phyloP scores from a whole-genome alignment of 1,140 invertebrate genomes.

The Pinna nobilis region DNA sequence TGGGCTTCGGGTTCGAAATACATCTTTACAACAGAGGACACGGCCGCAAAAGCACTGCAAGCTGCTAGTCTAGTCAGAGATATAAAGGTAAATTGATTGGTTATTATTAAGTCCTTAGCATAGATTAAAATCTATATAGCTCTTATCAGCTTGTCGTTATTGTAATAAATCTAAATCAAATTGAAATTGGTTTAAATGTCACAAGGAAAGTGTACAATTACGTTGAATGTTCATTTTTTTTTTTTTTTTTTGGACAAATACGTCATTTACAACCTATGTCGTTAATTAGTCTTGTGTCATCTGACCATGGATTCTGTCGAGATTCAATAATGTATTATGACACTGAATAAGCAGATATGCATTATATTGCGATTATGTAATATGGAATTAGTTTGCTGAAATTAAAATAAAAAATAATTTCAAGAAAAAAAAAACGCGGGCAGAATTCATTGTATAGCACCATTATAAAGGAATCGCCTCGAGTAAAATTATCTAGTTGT shows the following conservation, averaged over 20 bases:
- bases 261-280: background rate
- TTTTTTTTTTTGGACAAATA: too few species aligned
- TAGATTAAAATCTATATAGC: background rate
- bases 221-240: background rate
- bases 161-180: background rate
- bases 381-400: background rate
- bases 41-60: constrained; percentile 23
- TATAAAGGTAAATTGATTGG: background rate
- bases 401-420: background rate
- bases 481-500: too few species aligned
- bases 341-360: background rate
- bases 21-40: constrained; percentile 39
- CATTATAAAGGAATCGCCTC: too few species aligned
- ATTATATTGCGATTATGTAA: background rate
- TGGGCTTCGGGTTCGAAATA: constrained; percentile 27
- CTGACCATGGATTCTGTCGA: background rate
- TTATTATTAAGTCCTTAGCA: background rate
- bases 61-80: background rate
- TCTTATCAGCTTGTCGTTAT: background rate
- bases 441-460: too few species aligned
- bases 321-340: background rate
- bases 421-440: too few species aligned
- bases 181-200: background rate
- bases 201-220: background rate
- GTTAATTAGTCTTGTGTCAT: background rate